Percentiles rank a stretch among this genome's conserved stretches.
These are phyloP conservation scores for Tetrao urogallus DNA, from an alignment of 2,113 vertebrate species.

Conservation along the genomic window DNA sequence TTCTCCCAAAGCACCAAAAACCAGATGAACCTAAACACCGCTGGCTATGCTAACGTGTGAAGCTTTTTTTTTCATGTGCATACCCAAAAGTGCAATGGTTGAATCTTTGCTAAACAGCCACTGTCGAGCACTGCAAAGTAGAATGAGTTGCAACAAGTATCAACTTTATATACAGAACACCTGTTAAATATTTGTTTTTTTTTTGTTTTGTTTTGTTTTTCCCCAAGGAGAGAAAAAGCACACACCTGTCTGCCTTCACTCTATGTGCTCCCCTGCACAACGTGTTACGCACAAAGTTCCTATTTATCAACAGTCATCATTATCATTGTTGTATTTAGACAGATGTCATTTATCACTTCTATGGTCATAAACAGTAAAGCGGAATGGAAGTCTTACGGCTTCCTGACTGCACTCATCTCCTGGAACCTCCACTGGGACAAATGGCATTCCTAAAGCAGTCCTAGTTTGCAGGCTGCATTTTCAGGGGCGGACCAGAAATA, in stretches of 20 bases:
- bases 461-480: neutral
- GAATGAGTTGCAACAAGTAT: neutral
- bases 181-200: neutral
- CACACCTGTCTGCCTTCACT: fast-evolving
- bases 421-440: fast-evolving
- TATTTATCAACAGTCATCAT: neutral
- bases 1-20: conserved; percentile 41
- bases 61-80: too few species aligned
- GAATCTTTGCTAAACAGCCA: neutral
- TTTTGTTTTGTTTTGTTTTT: neutral
- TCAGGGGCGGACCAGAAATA: neutral
- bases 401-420: neutral
- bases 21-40: neutral
- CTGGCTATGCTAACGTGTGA: neutral
- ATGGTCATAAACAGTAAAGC: neutral
- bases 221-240: neutral
- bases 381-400: neutral
- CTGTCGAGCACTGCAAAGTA: neutral
- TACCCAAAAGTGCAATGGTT: fast-evolving
- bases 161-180: neutral
- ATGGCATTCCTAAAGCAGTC: neutral
- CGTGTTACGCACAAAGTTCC: neutral
- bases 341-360: neutral
- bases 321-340: neutral
- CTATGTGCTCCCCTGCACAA: fast-evolving